A percentile compares a stretch with the other conserved stretches of the same genome.
Evolutionary conservation across 2,797 vertebrate genomes (phyloP).

Genomic region (Spondyliosoma cantharus): DNA sequence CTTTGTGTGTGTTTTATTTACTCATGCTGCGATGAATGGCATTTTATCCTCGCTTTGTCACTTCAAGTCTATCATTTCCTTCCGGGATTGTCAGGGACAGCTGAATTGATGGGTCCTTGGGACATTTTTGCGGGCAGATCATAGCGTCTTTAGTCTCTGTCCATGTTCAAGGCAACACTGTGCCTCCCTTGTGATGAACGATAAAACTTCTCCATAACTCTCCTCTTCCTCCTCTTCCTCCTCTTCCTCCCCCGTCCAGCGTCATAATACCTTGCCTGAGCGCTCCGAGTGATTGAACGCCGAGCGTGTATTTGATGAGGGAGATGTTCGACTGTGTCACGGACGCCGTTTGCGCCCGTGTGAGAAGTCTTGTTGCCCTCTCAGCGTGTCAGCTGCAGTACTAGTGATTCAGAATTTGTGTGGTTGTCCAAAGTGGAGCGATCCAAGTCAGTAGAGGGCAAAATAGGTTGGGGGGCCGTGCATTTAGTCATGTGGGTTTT

Average conservation of each 20-base stretch:
- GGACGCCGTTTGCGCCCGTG: slow-evolving; percentile 29
- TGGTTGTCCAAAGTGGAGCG: slow-evolving; percentile 20
- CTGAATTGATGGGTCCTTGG: slow-evolving; percentile 65
- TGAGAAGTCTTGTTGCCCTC: slow-evolving; percentile 33
- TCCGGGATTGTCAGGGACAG: slow-evolving; percentile 50
- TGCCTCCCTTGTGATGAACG: slow-evolving; percentile 67
- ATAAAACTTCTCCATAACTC: slow-evolving; percentile 71
- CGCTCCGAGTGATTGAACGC: slow-evolving; percentile 62
- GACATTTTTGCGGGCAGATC: slow-evolving; percentile 65
- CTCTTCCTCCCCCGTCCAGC: slow-evolving; percentile 19
- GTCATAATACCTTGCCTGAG: slow-evolving; percentile 51
- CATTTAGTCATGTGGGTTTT: slow-evolving; percentile 9
- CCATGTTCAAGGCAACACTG: slow-evolving; percentile 74
- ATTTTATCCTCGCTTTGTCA: slow-evolving; percentile 34
- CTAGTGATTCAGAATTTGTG: slow-evolving; percentile 32
- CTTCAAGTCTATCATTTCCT: slow-evolving; percentile 47
- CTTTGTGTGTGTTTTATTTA: slow-evolving; percentile 41
- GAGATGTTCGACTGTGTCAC: slow-evolving; percentile 48
- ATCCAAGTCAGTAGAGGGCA: slow-evolving; percentile 62
- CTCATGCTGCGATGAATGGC: slow-evolving; percentile 5
- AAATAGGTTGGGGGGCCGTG: slow-evolving; percentile 42
- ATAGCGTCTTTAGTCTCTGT: slow-evolving; percentile 76
- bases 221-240: slow-evolving; percentile 41
- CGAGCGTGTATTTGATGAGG: slow-evolving; percentile 46
- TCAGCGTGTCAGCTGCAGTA: slow-evolving; percentile 1